A percentile compares a stretch with the other conserved stretches of the same genome.
These are phyloP conservation scores for Osmoderma eremita DNA, from an alignment of 2,888 invertebrate species.

Conservation along the genomic window DNA sequence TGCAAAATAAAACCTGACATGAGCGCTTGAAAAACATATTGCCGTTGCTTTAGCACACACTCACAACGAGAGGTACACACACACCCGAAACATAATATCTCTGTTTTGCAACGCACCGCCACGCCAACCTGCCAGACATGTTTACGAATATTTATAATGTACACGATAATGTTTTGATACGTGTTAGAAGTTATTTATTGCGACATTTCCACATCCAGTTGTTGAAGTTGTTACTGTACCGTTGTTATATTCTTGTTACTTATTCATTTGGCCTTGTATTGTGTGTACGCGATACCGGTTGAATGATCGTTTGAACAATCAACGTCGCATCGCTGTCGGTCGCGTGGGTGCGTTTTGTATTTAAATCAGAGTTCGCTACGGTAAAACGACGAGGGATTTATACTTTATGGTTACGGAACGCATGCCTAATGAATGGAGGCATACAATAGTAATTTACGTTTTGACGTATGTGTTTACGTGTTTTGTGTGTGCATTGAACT, in stretches of 20 bases:
- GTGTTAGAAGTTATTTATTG: constrained; percentile 45
- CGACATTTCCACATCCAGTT: constrained; percentile 35
- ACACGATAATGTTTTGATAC: constrained; percentile 46
- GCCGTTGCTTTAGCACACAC: constrained; percentile 37
- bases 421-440: constrained; percentile 18
- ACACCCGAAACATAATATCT: constrained; percentile 30
- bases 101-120: constrained; percentile 41
- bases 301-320: constrained; percentile 29
- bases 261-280: constrained; percentile 21
- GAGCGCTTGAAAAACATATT: constrained; percentile 46
- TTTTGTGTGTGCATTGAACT: background rate
- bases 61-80: background rate
- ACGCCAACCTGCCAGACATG: constrained; percentile 41
- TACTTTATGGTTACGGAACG: constrained; percentile 25
- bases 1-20: constrained; percentile 47
- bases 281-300: background rate
- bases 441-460: constrained; percentile 11
- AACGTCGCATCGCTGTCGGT: constrained; percentile 21
- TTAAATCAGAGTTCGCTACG: constrained; percentile 24
- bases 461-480: constrained; percentile 5
- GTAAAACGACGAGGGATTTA: constrained; percentile 21
- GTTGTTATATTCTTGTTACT: constrained; percentile 30
- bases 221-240: constrained; percentile 23
- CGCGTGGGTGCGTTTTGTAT: constrained; percentile 13
- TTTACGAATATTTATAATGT: constrained; percentile 49